Conservation (phyloP, 2,888 invertebrate genomes). For the Athalia cordata region DNA sequence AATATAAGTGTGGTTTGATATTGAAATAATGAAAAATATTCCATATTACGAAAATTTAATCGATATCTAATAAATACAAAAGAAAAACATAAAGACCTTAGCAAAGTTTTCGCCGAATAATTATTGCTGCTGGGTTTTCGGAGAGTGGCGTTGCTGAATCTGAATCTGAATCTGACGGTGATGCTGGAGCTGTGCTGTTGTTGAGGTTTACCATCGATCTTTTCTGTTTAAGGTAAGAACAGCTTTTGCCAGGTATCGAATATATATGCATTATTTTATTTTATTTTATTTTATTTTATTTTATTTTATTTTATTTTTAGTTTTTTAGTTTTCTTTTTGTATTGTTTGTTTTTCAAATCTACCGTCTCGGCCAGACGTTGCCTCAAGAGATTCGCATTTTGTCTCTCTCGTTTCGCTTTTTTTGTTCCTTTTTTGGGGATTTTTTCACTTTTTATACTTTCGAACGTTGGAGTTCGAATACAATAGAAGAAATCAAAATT, state of each 20-base stretch:
- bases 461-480: too few species aligned
- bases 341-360: background rate
- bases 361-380: background rate
- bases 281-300: too few species aligned
- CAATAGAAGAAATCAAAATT: too few species aligned
- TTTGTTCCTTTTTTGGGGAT: too few species aligned
- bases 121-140: background rate
- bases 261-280: background rate
- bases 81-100: background rate
- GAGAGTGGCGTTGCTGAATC: background rate
- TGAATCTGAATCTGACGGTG: background rate
- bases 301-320: too few species aligned
- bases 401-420: too few species aligned
- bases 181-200: background rate
- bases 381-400: too few species aligned
- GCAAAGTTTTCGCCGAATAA: background rate
- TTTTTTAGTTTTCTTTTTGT: too few species aligned
- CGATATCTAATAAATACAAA: background rate
- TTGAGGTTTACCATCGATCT: slow-evolving; percentile 1
- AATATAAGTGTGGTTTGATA: too few species aligned
- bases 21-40: too few species aligned
- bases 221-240: background rate
- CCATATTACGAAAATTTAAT: background rate
- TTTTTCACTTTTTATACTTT: too few species aligned
- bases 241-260: background rate